Base-by-base conservation (phyloP, 2,888 invertebrate genomes). In the Polydrusus pterygomalis region DNA sequence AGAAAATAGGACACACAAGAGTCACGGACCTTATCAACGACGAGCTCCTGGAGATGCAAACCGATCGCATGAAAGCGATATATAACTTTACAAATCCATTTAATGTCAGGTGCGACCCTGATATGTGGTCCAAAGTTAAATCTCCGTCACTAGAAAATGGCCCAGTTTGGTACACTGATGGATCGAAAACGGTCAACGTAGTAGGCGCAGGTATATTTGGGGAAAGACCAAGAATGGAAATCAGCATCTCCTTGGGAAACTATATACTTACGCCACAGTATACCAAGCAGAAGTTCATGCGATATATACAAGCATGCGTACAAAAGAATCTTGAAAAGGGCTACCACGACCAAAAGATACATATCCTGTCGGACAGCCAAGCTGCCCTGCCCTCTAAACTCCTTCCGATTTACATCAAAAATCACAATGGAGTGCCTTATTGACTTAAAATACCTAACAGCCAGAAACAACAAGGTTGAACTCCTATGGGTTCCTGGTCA, bases 301-400 rank as follows among this genome's bases (percentile, higher is more conserved):
- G 2, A 25, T 25, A 25, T 25, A 25, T 25, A 25, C 5, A 45
- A 45, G 45, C n/a, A 45, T 45, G n/a, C 2, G 2, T 45, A 6
- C n/a, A 45, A n/a, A 13, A n/a, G 6, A 45, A n/a, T n/a, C 6
- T n/a, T n/a, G 45, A 45, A 7, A 9, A 11, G 40, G 40, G 11
- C 45, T n/a, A 45, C 45, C 45, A 45, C n/a, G 13, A 45, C n/a
- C 45, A 45, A 45, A n/a, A n/a, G 6, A 45, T 45, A 45, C n/a
- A 13, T 6, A 45, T 45, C n/a, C n/a, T 45, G 45, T 45, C 45
- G n/a, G n/a, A 45, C n/a, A 45, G 45, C 6, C 45, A n/a, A 45
- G 45, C 45, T 45, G 13, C 45, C 45, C n/a, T 45, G 2, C n/a
- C n/a, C 45, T n/a, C 45, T 45, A 45, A 45, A 45, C 45, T 45